Conservation (phyloP, 2,888 invertebrate species). For the Scaptodrosophila latifasciaeformis region DNA sequence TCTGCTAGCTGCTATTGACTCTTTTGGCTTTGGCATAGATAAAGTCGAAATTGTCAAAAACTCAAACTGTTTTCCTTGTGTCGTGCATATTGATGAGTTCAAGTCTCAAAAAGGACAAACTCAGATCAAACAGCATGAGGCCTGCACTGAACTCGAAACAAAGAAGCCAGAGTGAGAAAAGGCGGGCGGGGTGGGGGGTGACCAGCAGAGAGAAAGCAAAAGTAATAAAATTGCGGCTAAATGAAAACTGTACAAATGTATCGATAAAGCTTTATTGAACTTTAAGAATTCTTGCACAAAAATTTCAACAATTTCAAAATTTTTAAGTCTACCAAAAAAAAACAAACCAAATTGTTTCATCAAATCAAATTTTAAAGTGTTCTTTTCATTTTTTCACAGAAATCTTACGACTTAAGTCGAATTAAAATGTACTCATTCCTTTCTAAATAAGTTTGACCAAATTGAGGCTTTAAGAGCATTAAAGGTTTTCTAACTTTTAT, state of each 20-base stretch:
- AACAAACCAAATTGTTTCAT: no score
- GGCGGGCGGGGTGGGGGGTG: no score
- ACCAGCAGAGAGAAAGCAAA: conserved; percentile 32
- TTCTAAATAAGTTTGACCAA: no score
- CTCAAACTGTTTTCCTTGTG: conserved; percentile 57
- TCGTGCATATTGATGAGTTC: conserved; percentile 59
- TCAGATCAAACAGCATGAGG: conserved; percentile 25
- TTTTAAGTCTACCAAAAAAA: no score
- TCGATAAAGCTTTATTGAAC: conserved; percentile 45
- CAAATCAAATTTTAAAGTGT: no score
- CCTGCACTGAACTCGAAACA: not conserved
- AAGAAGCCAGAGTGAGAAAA: not conserved
- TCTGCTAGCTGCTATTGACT: conserved; percentile 11
- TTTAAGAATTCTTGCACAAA: conserved; percentile 47
- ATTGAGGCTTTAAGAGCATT: no score
- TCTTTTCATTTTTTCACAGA: no score
- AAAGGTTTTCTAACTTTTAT: no score
- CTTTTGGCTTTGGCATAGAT: conserved; percentile 33
- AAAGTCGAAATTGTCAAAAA: conserved; percentile 64
- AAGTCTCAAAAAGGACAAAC: not conserved
- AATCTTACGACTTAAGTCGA: no score
- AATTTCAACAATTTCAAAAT: no score
- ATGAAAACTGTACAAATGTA: conserved; percentile 62
- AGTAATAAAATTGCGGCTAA: conserved; percentile 65
- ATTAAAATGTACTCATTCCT: no score